Percentiles rank a stretch among this genome's conserved stretches.
phyloP scores from a whole-genome alignment of 1,140 invertebrate species.

The Cylas formicarius region DNA sequence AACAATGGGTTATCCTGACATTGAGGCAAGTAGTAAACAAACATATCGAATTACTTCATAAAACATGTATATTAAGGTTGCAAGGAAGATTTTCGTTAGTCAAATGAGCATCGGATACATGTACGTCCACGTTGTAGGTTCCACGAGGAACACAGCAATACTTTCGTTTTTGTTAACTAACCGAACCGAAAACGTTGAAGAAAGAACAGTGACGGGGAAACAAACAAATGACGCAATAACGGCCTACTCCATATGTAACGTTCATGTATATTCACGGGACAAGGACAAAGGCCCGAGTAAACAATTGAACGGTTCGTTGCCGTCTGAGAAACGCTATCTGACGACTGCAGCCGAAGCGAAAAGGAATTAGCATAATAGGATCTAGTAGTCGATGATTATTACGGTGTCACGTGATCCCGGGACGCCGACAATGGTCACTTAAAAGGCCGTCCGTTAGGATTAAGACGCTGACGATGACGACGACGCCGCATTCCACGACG shows the following conservation, averaged over 20 bases:
- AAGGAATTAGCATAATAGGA: slow-evolving; percentile 36
- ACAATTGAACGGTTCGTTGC: slow-evolving; percentile 27
- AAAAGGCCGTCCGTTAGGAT: slow-evolving; percentile 18
- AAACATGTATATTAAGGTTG: no score
- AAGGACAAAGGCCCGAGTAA: slow-evolving; percentile 38
- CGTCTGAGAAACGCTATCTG: slow-evolving; percentile 28
- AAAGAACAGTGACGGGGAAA: no score
- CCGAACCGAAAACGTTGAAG: no score
- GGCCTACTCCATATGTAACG: slow-evolving; percentile 42
- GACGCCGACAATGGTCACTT: slow-evolving; percentile 27
- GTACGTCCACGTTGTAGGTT: no score
- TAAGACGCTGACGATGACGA: slow-evolving; percentile 17
- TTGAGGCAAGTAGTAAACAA: no score
- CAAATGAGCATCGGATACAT: no score
- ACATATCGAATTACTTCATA: no score
- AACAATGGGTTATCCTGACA: no score
- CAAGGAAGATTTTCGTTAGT: no score
- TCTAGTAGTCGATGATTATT: slow-evolving; percentile 29
- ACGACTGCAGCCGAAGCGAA: slow-evolving; percentile 23
- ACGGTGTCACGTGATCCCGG: slow-evolving; percentile 19
- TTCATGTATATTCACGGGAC: slow-evolving; percentile 42
- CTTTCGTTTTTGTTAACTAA: no score
- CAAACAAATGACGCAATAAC: slow-evolving; percentile 39
- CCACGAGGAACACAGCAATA: no score
- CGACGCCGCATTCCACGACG: no score